phyloP scores from a whole-genome alignment of 2,113 vertebrate species.

The Gymnogyps californianus region DNA sequence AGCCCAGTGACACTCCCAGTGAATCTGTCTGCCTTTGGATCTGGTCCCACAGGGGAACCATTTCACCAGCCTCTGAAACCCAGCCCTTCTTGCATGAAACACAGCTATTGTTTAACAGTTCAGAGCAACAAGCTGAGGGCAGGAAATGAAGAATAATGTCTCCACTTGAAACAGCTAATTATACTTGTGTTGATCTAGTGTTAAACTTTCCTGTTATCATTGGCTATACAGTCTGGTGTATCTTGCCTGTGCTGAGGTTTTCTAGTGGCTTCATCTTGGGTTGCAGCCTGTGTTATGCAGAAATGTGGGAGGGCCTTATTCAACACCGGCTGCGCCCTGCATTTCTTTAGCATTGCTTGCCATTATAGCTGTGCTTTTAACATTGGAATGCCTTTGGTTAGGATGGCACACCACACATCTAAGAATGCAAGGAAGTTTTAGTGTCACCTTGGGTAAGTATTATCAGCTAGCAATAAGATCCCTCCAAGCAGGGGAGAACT shows the following conservation, averaged over 20 bases:
- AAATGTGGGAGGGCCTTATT: neutral
- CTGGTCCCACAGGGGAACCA: neutral
- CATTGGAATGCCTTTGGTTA: neutral
- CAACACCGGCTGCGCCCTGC: neutral
- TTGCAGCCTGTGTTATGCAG: neutral
- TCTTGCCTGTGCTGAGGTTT: neutral
- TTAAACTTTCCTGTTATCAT: constrained; percentile 54
- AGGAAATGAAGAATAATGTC: constrained; percentile 60
- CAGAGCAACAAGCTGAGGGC: constrained; percentile 17
- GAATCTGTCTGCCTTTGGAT: neutral
- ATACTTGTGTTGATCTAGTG: constrained; percentile 32
- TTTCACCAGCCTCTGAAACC: constrained; percentile 6
- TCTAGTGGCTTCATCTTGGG: neutral
- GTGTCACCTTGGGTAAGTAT: neutral
- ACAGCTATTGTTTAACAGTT: constrained; percentile 45
- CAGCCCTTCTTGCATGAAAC: constrained; percentile 20
- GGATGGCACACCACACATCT: neutral
- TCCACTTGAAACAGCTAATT: constrained; percentile 48
- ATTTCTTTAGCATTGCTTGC: neutral
- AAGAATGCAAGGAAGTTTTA: neutral
- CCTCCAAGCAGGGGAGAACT: neutral
- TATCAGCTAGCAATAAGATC: neutral
- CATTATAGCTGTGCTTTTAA: neutral
- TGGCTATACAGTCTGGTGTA: neutral
- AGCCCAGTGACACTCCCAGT: neutral